phyloP scores from a whole-genome alignment of 1,140 invertebrate genomes.

The Philaenus spumarius region DNA sequence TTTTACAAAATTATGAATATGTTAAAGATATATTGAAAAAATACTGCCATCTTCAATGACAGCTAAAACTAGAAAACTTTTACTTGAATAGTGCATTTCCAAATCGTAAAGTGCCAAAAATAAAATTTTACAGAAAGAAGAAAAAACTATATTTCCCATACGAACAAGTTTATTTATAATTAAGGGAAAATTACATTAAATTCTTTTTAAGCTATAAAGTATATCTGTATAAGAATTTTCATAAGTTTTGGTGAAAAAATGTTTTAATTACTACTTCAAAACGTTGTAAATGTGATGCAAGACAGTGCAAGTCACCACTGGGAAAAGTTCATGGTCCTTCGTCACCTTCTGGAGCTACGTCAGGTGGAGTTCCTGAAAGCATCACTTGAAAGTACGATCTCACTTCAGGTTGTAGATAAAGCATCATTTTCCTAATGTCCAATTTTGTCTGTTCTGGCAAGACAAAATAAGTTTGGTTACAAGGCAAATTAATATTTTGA shows the following conservation, averaged over 20 bases:
- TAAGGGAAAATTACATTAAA: neutral
- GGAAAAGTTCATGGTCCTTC: slow-evolving; percentile 4
- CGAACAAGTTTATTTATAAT: neutral
- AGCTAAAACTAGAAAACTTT: no score
- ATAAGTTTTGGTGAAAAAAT: neutral
- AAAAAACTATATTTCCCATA: neutral
- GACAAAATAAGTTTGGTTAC: neutral
- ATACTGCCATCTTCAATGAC: no score
- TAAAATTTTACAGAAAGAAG: neutral
- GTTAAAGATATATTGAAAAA: no score
- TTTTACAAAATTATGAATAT: no score
- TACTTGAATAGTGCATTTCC: no score
- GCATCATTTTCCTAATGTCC: slow-evolving; percentile 3
- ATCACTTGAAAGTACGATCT: neutral
- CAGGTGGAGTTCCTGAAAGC: neutral
- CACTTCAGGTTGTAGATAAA: slow-evolving; percentile 3
- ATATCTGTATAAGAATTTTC: no score
- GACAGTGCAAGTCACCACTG: neutral
- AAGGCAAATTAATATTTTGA: neutral
- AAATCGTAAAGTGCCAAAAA: no score
- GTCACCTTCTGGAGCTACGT: neutral
- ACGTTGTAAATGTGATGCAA: neutral
- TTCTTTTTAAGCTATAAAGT: no score
- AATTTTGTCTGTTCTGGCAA: neutral
- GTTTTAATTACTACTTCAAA: neutral